Evolutionary conservation across 2,888 invertebrate genomes (phyloP), one percentile per base, ranked within the genome.

Genomic region (Atethmia centrago): DNA sequence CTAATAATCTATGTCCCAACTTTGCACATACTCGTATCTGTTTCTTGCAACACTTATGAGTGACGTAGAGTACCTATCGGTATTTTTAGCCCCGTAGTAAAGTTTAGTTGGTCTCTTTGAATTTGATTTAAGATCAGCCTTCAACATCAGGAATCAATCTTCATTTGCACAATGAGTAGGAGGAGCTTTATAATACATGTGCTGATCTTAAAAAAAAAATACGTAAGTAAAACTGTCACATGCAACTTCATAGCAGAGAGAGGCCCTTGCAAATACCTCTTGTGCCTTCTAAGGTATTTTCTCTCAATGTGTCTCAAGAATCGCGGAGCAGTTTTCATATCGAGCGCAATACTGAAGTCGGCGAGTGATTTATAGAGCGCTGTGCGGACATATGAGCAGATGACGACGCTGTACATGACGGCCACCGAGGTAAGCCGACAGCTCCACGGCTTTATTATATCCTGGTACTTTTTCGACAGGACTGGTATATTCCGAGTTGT

Each of bases 261-360:
- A 63, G 12, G 21, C 4, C 14, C 14, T 21, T 47, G 21, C 28
- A 21, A 28, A 63, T 8, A 47, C 9, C 16, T 21, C 5, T 31
- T 21, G 3, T 51, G 31, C 10, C 7, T 51, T 51, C 10, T n/a
- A n/a, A 76, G 67, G 62, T 74, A 66, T 73, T 49, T 19, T 31
- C 67, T 65, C 89, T 69, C 78, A 74, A 79, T 93, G 89, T 88
- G 77, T 36, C 88, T 28, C 85, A 19, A 4, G 31, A 68, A 81
- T 81, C 86, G 87, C 86, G 84, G 88, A 91, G 91, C 91, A 92
- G 92, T 91, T 93, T 91, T 93, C 93, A 94, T 94, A 93, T 93
- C 88, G 88, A 85, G 82, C 80, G 87, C 89, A 88, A 87, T 85
- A 83, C 83, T 81, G 80, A 78, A 85, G 82, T 83, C 78, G 87